Evolutionary conservation across 1,140 invertebrate species (phyloP).

Genomic region (Aphidius gifuensis): DNA sequence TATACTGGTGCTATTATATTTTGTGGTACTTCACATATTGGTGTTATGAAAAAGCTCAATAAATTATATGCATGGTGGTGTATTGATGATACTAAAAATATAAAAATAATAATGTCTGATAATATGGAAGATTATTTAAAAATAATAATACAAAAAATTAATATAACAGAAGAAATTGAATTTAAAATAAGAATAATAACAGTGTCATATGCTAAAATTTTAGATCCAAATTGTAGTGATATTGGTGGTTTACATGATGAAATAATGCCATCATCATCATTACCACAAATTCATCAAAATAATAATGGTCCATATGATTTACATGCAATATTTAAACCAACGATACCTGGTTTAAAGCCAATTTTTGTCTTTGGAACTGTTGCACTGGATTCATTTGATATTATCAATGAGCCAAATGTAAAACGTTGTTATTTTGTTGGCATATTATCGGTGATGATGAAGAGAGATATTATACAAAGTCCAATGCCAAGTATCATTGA

Average conservation of each 20-base stretch:
- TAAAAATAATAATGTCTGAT: constrained; percentile 40
- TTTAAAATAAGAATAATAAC: constrained; percentile 42
- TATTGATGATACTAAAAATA: constrained; percentile 32
- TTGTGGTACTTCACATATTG: constrained; percentile 40
- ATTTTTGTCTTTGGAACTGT: constrained; percentile 41
- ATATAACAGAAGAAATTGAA: constrained; percentile 20
- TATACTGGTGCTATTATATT: constrained; percentile 45
- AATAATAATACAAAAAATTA: constrained; percentile 39
- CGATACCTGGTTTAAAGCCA: constrained; percentile 29
- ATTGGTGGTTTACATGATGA: constrained; percentile 38
- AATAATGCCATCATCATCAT: constrained; percentile 27
- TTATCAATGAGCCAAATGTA: constrained; percentile 37
- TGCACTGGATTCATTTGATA: constrained; percentile 33
- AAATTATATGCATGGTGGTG: constrained; percentile 49
- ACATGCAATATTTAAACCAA: constrained; percentile 35
- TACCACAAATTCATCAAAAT: constrained; percentile 37
- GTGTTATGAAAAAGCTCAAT: constrained; percentile 34
- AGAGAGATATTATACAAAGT: constrained; percentile 46
- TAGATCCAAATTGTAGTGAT: constrained; percentile 41
- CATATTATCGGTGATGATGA: constrained; percentile 40
- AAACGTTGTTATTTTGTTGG: constrained; percentile 51
- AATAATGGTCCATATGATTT: constrained; percentile 30
- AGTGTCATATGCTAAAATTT: constrained; percentile 44
- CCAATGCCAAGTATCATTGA: constrained; percentile 42
- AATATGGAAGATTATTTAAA: constrained; percentile 40